Percentiles rank a stretch among this genome's conserved stretches.
Evolutionary conservation across 2,113 vertebrate species (phyloP).

Genomic region (Dryoscopus gambensis): DNA sequence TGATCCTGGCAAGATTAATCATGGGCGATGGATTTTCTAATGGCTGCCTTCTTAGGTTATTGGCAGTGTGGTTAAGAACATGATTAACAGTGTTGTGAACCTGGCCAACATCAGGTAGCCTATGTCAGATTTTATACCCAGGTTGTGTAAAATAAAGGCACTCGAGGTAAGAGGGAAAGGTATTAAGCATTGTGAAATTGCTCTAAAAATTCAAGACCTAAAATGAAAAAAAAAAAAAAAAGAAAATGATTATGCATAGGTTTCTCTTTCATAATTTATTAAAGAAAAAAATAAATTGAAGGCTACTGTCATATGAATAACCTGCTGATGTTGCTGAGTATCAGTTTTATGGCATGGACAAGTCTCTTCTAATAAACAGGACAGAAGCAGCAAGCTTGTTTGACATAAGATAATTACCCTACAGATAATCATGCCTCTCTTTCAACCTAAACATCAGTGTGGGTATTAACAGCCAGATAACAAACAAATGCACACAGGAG

Average conservation of each 20-base stretch:
- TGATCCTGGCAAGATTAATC: conserved; percentile 8
- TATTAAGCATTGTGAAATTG: neutral
- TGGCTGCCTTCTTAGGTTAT: neutral
- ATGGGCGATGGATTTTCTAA: neutral
- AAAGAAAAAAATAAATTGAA: neutral
- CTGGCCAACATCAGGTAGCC: neutral
- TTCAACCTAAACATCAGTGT: neutral
- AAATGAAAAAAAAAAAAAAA: neutral
- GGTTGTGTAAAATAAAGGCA: neutral
- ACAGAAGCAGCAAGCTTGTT: neutral
- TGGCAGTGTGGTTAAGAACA: neutral
- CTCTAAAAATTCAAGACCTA: neutral
- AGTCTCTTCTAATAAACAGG: neutral
- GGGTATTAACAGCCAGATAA: neutral
- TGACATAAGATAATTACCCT: neutral
- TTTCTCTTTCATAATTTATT: neutral
- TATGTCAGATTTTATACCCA: neutral
- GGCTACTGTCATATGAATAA: neutral
- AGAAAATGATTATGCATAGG: neutral
- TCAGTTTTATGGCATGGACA: neutral
- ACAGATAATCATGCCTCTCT: neutral
- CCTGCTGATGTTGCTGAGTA: neutral
- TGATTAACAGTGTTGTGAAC: neutral
- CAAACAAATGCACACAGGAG: neutral
- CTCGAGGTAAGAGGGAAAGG: neutral